phyloP scores from a whole-genome alignment of 1,140 invertebrate species.

The Calycopis cecrops region DNA sequence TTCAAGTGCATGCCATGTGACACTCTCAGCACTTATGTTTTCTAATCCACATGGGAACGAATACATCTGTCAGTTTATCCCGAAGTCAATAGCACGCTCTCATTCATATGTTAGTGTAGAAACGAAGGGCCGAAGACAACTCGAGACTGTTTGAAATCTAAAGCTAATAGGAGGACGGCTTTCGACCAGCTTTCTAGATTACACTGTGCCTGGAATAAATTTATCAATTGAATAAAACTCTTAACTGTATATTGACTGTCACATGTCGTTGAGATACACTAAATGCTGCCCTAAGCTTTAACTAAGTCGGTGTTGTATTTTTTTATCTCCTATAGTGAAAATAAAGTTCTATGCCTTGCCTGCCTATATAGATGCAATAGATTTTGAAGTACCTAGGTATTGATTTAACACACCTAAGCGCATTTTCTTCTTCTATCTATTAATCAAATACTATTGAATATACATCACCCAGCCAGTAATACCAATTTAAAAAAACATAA shows the following conservation, averaged over 20 bases:
- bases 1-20: slow-evolving; percentile 47
- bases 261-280: slow-evolving; percentile 1
- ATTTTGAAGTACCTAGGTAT: too few relatives aligned
- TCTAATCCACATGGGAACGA: slow-evolving; percentile 46
- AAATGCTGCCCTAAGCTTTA: neutral
- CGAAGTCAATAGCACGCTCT: slow-evolving; percentile 39
- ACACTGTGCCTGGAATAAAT: slow-evolving; percentile 30
- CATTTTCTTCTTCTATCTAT: too few relatives aligned
- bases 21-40: slow-evolving; percentile 38
- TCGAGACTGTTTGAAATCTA: slow-evolving; percentile 37
- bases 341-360: too few relatives aligned
- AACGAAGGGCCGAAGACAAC: slow-evolving; percentile 37
- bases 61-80: slow-evolving; percentile 46
- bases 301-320: too few relatives aligned
- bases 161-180: slow-evolving; percentile 42
- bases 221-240: slow-evolving; percentile 10
- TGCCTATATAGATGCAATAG: too few relatives aligned
- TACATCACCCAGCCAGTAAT: too few relatives aligned
- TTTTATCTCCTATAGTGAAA: too few relatives aligned
- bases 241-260: slow-evolving; percentile 2
- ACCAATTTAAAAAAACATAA: too few relatives aligned
- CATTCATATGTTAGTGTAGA: slow-evolving; percentile 47
- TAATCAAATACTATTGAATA: too few relatives aligned
- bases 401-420: too few relatives aligned
- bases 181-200: slow-evolving; percentile 38